Percentiles rank a stretch among this genome's conserved stretches.
Conservation (phyloP, 35 echinoderm and acorn worm species). For the Acanthaster planci region DNA sequence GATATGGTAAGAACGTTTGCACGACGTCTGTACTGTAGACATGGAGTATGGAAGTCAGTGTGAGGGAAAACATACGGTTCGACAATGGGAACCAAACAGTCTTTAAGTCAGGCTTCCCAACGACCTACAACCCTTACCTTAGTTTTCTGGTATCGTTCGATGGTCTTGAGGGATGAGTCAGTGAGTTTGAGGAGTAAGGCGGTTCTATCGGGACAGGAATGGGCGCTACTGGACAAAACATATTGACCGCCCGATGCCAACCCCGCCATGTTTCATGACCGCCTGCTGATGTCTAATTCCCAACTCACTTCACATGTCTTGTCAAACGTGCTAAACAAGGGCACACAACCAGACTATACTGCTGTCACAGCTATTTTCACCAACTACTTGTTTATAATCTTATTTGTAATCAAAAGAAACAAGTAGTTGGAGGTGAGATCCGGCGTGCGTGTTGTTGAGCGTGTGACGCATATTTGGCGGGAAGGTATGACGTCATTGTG, state of each 20-base stretch:
- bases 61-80: slow-evolving; percentile 40
- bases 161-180: slow-evolving; percentile 62
- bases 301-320: neutral
- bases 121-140: slow-evolving; percentile 47
- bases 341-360: slow-evolving; percentile 19
- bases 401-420: neutral
- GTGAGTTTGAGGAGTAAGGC: slow-evolving; percentile 69
- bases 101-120: neutral
- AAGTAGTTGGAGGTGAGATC: slow-evolving; percentile 5
- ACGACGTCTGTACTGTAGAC: too few relatives aligned
- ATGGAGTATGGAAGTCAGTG: too few relatives aligned
- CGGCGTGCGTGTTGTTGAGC: neutral
- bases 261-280: slow-evolving; percentile 23
- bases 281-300: slow-evolving; percentile 22
- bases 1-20: too few relatives aligned
- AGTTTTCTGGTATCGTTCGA: slow-evolving; percentile 64
- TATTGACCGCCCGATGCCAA: slow-evolving; percentile 52
- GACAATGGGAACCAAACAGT: neutral
- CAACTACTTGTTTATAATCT: slow-evolving; percentile 7
- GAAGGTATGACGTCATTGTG: too few relatives aligned
- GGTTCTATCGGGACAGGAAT: slow-evolving; percentile 62
- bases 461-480: neutral
- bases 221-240: slow-evolving; percentile 64
- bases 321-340: neutral
- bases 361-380: slow-evolving; percentile 22